A percentile compares a stretch with the other conserved stretches of the same genome.
Evolutionary conservation across 2,113 vertebrate species (phyloP).

Genomic region (Cavia aperea): DNA sequence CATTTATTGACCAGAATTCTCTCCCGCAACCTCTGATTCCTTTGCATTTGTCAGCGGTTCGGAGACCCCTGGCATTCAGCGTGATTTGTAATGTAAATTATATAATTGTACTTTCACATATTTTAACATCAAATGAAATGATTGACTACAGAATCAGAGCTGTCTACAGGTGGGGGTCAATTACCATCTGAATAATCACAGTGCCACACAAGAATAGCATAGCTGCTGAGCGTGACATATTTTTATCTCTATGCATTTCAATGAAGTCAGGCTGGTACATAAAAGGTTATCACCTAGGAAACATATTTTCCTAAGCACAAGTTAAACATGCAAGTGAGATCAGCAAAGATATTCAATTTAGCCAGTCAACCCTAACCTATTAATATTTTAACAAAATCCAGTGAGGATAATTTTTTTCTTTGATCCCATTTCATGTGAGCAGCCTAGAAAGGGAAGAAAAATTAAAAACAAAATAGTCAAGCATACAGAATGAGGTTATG

Average conservation of each 20-base stretch:
- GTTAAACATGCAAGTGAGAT: slow-evolving; percentile 99
- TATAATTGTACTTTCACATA: slow-evolving; percentile 91
- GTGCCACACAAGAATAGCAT: slow-evolving; percentile 87
- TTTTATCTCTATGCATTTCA: slow-evolving; percentile 99
- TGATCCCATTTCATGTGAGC: slow-evolving; percentile 98
- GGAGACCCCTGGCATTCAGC: slow-evolving; percentile 94
- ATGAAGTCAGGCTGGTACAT: slow-evolving; percentile 99
- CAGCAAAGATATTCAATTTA: slow-evolving; percentile 99
- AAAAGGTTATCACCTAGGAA: slow-evolving; percentile 99
- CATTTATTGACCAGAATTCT: slow-evolving; percentile 81
- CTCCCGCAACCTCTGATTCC: slow-evolving; percentile 57
- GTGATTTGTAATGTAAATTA: slow-evolving; percentile 99
- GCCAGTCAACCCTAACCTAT: slow-evolving; percentile 99
- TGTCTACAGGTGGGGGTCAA: slow-evolving; percentile 99
- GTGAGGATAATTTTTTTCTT: slow-evolving; percentile 92
- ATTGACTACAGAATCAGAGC: slow-evolving; percentile 96
- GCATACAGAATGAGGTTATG: slow-evolving; percentile 92
- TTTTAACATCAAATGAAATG: slow-evolving; percentile 97
- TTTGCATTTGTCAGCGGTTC: slow-evolving; percentile 80
- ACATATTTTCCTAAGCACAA: slow-evolving; percentile 99
- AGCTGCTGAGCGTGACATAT: slow-evolving; percentile 96
- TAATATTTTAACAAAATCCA: slow-evolving; percentile 99
- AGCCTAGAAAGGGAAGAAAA: slow-evolving; percentile 87
- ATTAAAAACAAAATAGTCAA: slow-evolving; percentile 91
- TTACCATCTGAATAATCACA: slow-evolving; percentile 99